Base-by-base conservation (phyloP, 2,797 vertebrate genomes). In the Meriones psammophilus region DNA sequence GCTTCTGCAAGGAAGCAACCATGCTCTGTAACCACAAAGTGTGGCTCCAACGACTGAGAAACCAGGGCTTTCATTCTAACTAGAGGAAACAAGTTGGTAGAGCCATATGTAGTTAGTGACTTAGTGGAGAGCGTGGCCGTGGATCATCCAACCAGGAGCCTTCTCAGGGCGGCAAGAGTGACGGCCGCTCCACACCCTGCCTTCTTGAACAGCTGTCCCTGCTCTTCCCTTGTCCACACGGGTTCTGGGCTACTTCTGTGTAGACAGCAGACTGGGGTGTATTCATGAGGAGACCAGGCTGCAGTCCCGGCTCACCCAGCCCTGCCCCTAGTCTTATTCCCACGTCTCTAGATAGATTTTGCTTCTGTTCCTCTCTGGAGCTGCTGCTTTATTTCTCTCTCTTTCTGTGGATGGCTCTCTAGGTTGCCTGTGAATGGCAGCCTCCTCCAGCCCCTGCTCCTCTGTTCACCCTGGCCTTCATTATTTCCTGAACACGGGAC, bases 11-110 rank as follows among this genome's bases (percentile, higher is more conserved):
- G 24, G 46, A n/a, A 9, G 36, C 50, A 28, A 54, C 3, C 74
- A 42, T 2, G 1, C 54, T 64, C 71, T 58, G 36, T 33, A 42
- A 73, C 20, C 79, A 14, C 1, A 8, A 73, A 17, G 13, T 13
- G 36, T 50, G 68, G 28, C 69, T 56, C 64, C 24, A 22, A 17
- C 12, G 46, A 79, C 2, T 0, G 9, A 79, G 76, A 18, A 46
- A 58, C 8, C 50, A 36, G 73, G 4, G 46, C 66, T 94, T 86
- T 64, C 14, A 62, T 81, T 81, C 66, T 78, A 93, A 88, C 83
- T 36, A 39, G 71, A 74, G 60, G 42, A 39, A 79, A 50, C 13
- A 58, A 66, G 66, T 24, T 71, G 36, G 78, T n/a, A 42, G 50
- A 54, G 24, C 36, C 58, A 62, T 77, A 17, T 0, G 50, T 39